Percentiles rank a stretch among this genome's conserved stretches.
Conservation (phyloP, 2,888 invertebrate genomes). For the Danaus chrysippus region DNA sequence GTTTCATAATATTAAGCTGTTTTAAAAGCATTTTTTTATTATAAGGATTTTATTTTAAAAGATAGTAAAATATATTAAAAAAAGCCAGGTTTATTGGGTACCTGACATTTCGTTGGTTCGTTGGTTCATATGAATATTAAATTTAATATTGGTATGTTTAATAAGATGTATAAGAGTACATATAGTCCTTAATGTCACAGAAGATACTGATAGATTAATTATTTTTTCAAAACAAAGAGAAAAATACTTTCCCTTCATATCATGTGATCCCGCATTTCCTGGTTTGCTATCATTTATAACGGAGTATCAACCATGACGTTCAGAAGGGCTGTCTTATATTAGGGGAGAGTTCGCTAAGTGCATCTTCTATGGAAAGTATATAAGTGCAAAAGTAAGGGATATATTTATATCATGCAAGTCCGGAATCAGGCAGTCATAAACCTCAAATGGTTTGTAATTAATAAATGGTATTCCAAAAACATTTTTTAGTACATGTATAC, state of each 20-base stretch:
- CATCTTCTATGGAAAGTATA: slow-evolving; percentile 14
- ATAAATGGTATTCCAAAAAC: too few relatives aligned
- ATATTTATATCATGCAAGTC: neutral
- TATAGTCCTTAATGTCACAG: slow-evolving; percentile 3
- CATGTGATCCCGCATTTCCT: slow-evolving; percentile 50
- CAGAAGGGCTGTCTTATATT: slow-evolving; percentile 41
- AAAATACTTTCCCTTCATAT: slow-evolving; percentile 28
- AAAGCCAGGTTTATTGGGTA: too few relatives aligned
- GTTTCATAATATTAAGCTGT: too few relatives aligned
- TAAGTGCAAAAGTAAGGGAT: slow-evolving; percentile 1
- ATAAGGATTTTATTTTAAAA: too few relatives aligned
- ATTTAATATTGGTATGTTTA: neutral
- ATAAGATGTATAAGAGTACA: neutral
- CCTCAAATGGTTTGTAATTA: too few relatives aligned
- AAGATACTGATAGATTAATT: slow-evolving; percentile 23
- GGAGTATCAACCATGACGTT: slow-evolving; percentile 52
- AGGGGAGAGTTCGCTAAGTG: slow-evolving; percentile 23
- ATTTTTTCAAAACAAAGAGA: slow-evolving; percentile 23
- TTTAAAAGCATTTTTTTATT: too few relatives aligned
- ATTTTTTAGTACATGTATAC: too few relatives aligned
- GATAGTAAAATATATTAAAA: too few relatives aligned
- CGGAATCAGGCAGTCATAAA: too few relatives aligned
- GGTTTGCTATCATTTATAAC: slow-evolving; percentile 60
- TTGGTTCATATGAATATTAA: too few relatives aligned
- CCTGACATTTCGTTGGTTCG: too few relatives aligned